These are phyloP conservation scores for Lepus townsendii DNA, from an alignment of 2,797 vertebrate species.

Conservation along the genomic window DNA sequence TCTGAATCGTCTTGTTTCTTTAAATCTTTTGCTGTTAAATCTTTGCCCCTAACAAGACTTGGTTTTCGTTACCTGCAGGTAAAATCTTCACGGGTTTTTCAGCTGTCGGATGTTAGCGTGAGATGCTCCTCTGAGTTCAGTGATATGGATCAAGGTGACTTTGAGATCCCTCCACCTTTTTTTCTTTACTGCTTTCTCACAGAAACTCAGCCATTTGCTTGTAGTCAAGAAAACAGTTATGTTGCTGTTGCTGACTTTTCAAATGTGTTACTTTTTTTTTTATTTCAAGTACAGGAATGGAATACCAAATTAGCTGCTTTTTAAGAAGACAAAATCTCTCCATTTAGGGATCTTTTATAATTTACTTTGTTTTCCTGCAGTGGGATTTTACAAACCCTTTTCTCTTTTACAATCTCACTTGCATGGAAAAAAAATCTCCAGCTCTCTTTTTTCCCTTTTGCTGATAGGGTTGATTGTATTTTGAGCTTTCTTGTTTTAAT, in stretches of 20 bases:
- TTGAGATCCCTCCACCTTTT: not conserved
- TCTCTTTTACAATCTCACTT: slow-evolving; percentile 68
- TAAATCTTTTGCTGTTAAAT: slow-evolving; percentile 6
- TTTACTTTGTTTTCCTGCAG: slow-evolving; percentile 66
- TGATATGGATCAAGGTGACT: not conserved
- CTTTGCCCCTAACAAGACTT: not conserved
- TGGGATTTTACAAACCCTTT: slow-evolving; percentile 55
- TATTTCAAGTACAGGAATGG: not conserved
- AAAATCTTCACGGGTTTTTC: not conserved
- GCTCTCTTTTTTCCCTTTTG: slow-evolving; percentile 10
- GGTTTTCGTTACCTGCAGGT: not conserved
- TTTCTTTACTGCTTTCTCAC: not conserved
- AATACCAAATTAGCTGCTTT: slow-evolving; percentile 70
- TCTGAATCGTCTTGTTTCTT: not conserved
- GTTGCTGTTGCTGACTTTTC: not conserved
- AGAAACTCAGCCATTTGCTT: slow-evolving; percentile 21
- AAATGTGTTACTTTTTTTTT: not conserved
- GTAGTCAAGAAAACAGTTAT: not conserved
- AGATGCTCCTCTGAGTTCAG: not conserved
- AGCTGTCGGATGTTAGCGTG: not conserved
- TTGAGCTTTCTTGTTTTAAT: slow-evolving; percentile 68
- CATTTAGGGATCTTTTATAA: slow-evolving; percentile 69
- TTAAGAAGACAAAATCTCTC: slow-evolving; percentile 60
- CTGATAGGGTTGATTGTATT: slow-evolving; percentile 79
- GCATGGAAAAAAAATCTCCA: slow-evolving; percentile 26